Evolutionary conservation across 2,888 invertebrate genomes (phyloP), one percentile per base, ranked within the genome.

Genomic region (Ormia ochracea): DNA sequence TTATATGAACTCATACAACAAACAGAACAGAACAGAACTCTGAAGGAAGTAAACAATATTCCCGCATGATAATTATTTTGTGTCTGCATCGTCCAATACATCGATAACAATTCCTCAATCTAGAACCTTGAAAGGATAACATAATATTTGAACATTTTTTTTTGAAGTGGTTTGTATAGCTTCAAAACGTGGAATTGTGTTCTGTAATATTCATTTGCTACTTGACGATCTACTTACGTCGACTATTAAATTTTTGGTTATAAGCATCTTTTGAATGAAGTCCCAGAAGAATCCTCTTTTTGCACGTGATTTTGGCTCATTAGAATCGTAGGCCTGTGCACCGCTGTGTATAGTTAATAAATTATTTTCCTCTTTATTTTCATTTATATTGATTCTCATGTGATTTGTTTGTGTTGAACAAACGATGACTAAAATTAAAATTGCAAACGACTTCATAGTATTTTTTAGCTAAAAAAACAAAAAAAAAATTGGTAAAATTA

Each of bases 191-290:
- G n/a, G n/a, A n/a, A n/a, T n/a, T n/a, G n/a, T n/a, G n/a, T n/a
- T n/a, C n/a, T n/a, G n/a, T n/a, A n/a, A n/a, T n/a, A n/a, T n/a
- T n/a, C n/a, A n/a, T n/a, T n/a, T n/a, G n/a, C n/a, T n/a, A n/a
- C n/a, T n/a, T n/a, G n/a, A n/a, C n/a, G n/a, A n/a, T n/a, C 12
- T 41, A 85, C 87, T 86, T 81, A 89, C 89, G 73, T 89, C 89
- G 9, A 85, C 84, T 48, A 88, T 58, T 4, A 89, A 83, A 61
- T 88, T 88, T 66, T 85, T 86, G 1, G 89, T 88, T n/a, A 85
- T 83, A n/a, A 86, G 82, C 70, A 88, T 82, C 82, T 88, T 89
- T 63, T 88, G 87, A 54, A 89, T 86, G 58, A 89, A 85, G 61
- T 88, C 87, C 87, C 87, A 89, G 69, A 89, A 85, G 3, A 85